Percentiles rank a stretch among this genome's conserved stretches.
These are phyloP conservation scores for Drosophila tanythrix DNA, from an alignment of 2,888 invertebrate species.

Conservation along the genomic window DNA sequence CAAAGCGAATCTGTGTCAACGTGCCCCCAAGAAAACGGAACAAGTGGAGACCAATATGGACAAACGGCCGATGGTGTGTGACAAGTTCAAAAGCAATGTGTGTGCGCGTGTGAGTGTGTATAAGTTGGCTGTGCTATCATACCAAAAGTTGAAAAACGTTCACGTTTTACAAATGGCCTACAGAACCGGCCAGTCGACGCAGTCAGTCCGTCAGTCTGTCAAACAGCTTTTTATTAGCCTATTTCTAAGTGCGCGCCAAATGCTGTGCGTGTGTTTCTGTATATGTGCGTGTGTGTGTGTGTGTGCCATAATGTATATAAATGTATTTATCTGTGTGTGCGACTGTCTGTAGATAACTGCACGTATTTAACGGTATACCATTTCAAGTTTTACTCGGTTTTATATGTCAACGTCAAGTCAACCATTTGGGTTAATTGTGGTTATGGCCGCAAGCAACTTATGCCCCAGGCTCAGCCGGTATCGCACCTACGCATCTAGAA, in stretches of 20 bases:
- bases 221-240: conserved; percentile 73
- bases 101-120: conserved; percentile 31
- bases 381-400: conserved; percentile 57
- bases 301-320: conserved; percentile 13
- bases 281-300: conserved; percentile 12
- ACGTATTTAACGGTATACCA: conserved; percentile 77
- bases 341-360: conserved; percentile 53
- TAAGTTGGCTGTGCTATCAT: conserved; percentile 34
- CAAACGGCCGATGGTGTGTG: conserved; percentile 66
- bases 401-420: conserved; percentile 40
- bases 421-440: conserved; percentile 54
- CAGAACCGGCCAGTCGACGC: conserved; percentile 64
- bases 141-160: conserved; percentile 43
- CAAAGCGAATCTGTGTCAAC: conserved; percentile 71
- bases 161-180: conserved; percentile 60
- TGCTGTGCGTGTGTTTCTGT: conserved; percentile 25
- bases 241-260: conserved; percentile 53
- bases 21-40: conserved; percentile 67
- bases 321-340: conserved; percentile 17
- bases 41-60: conserved; percentile 72
- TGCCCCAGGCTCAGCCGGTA: conserved; percentile 27
- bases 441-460: conserved; percentile 16
- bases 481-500: conserved; percentile 45
- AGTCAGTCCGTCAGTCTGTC: conserved; percentile 49
- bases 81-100: conserved; percentile 67